A percentile compares a stretch with the other conserved stretches of the same genome.
phyloP scores from a whole-genome alignment of 2,797 vertebrate species.

The Numenius phaeopus region DNA sequence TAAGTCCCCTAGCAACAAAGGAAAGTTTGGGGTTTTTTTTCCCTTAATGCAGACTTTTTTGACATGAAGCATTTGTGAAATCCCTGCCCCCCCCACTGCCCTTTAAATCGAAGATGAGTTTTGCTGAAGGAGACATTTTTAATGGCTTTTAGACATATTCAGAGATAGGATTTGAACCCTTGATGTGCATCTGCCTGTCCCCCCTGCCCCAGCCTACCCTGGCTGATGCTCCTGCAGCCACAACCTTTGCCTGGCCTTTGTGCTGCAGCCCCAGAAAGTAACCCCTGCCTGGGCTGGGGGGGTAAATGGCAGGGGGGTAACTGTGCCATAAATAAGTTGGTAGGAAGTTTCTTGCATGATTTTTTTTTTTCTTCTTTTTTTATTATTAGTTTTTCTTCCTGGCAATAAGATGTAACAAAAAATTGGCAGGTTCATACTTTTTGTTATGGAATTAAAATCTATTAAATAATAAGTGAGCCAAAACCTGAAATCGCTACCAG shows the following conservation, averaged over 20 bases:
- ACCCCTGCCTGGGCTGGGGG: not conserved
- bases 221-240: not conserved
- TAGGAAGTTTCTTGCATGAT: not conserved
- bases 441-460: slow-evolving; percentile 60
- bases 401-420: not conserved
- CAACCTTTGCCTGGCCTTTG: not conserved
- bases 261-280: not conserved
- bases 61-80: not conserved
- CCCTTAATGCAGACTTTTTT: not conserved
- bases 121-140: not conserved
- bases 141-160: not conserved
- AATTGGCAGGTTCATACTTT: not conserved
- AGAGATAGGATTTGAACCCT: not conserved
- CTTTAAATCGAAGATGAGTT: not conserved
- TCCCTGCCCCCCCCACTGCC: not conserved
- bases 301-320: not conserved
- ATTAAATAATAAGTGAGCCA: slow-evolving; percentile 22
- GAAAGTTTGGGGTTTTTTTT: not conserved
- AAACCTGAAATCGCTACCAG: not conserved
- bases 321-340: not conserved
- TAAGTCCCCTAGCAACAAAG: slow-evolving; percentile 55
- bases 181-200: not conserved
- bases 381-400: not conserved
- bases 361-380: not conserved
- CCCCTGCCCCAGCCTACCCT: not conserved